Conservation (phyloP, 2,888 invertebrate species). For the Leucophora obtusa region DNA sequence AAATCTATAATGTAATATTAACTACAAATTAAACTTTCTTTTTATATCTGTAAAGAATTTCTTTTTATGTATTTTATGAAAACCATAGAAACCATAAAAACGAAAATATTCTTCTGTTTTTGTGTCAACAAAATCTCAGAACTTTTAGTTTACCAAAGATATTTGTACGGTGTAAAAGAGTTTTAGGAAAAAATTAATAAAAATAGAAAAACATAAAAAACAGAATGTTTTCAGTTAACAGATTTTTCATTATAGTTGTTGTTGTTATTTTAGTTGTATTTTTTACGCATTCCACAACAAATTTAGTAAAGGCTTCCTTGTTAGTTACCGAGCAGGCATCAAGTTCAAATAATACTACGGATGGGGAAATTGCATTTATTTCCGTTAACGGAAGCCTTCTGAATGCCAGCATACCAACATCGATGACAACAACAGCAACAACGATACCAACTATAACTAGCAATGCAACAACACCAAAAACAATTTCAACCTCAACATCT, state of each 20-base stretch:
- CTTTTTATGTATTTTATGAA: too few relatives aligned
- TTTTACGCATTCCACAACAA: constrained; percentile 43
- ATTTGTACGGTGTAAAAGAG: constrained; percentile 3
- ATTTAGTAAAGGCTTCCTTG: constrained; percentile 51
- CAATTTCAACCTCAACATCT: not conserved
- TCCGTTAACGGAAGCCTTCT: constrained; percentile 47
- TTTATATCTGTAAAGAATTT: not conserved
- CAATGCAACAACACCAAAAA: constrained; percentile 10
- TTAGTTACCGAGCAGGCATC: constrained; percentile 46
- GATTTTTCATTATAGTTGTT: not conserved
- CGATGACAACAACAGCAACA: constrained; percentile 4
- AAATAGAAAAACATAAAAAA: not conserved
- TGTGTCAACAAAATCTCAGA: constrained; percentile 3
- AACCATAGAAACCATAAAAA: too few relatives aligned
- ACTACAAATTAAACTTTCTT: not conserved
- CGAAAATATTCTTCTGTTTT: not conserved
- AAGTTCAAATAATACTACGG: constrained; percentile 49
- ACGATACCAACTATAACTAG: not conserved
- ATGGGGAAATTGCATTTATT: constrained; percentile 60
- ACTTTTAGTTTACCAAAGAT: not conserved
- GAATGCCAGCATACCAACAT: constrained; percentile 39
- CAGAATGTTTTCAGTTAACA: not conserved
- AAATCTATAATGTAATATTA: not conserved
- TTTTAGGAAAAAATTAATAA: not conserved
- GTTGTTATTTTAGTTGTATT: constrained; percentile 4